phyloP scores from a whole-genome alignment of 2,797 vertebrate species.

The Pseudochirops corinnae region DNA sequence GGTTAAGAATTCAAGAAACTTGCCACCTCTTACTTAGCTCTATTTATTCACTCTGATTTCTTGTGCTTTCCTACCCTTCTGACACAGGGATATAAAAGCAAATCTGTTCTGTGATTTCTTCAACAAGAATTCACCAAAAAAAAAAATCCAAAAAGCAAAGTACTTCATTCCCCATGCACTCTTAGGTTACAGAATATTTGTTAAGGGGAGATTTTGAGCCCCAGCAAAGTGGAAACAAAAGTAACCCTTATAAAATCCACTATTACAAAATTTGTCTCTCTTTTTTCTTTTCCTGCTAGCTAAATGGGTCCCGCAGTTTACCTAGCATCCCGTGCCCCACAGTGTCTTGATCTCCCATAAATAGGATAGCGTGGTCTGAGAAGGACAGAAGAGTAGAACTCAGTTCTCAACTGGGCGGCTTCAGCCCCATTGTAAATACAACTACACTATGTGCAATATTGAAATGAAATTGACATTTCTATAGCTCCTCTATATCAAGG shows the following conservation, averaged over 20 bases:
- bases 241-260: neutral
- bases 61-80: neutral
- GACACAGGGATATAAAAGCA: neutral
- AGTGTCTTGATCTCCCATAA: neutral
- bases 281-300: neutral
- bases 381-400: neutral
- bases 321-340: neutral
- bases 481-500: neutral
- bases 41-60: neutral
- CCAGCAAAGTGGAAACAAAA: neutral
- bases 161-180: neutral
- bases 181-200: neutral
- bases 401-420: neutral
- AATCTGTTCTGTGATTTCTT: neutral
- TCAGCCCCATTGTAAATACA: constrained; percentile 22
- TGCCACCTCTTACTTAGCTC: neutral
- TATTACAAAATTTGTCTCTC: fast-evolving
- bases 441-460: neutral
- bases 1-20: neutral
- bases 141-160: neutral
- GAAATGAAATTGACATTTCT: neutral
- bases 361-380: neutral
- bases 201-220: neutral
- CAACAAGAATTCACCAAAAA: neutral
- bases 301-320: neutral